These are phyloP conservation scores for Datnioides undecimradiatus DNA, from an alignment of 2,113 vertebrate genomes.

Conservation along the genomic window DNA sequence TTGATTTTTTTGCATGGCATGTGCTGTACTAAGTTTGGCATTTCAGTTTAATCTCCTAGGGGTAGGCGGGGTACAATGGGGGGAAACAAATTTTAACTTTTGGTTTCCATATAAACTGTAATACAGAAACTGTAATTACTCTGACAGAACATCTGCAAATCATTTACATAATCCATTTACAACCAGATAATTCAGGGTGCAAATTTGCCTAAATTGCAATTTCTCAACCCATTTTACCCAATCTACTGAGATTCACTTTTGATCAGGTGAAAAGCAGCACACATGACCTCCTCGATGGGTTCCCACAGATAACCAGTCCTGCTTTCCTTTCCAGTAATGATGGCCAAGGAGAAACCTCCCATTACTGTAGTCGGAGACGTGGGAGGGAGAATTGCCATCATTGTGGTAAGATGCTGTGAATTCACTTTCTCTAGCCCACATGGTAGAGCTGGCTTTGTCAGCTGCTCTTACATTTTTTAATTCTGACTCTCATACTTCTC, in stretches of 20 bases:
- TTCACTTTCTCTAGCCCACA: neutral
- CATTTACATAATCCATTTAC: neutral
- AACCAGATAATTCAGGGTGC: constrained; percentile 17
- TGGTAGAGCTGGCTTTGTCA: neutral
- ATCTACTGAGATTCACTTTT: constrained; percentile 71
- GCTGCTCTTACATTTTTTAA: neutral
- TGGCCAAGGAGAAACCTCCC: constrained; percentile 99
- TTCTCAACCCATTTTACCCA: constrained; percentile 85
- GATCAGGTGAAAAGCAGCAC: neutral
- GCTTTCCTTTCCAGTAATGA: constrained; percentile 90
- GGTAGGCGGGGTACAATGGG: constrained; percentile 85
- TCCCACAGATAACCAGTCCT: constrained; percentile 31
- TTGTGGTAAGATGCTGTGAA: constrained; percentile 88
- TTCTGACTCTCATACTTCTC: neutral
- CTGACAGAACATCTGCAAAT: neutral
- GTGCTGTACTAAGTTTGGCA: constrained; percentile 74
- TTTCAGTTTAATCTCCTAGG: constrained; percentile 57
- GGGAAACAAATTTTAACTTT: constrained; percentile 39
- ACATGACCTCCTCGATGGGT: neutral
- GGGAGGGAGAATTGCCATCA: constrained; percentile 97
- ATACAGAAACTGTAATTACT: neutral
- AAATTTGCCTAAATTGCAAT: constrained; percentile 42
- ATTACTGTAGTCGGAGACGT: constrained; percentile 99
- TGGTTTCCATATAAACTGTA: constrained; percentile 29
- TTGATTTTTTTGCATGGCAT: constrained; percentile 85